These are phyloP conservation scores for Heterodera filipjevi DNA, from an alignment of 2,888 invertebrate genomes.

Conservation along the genomic window DNA sequence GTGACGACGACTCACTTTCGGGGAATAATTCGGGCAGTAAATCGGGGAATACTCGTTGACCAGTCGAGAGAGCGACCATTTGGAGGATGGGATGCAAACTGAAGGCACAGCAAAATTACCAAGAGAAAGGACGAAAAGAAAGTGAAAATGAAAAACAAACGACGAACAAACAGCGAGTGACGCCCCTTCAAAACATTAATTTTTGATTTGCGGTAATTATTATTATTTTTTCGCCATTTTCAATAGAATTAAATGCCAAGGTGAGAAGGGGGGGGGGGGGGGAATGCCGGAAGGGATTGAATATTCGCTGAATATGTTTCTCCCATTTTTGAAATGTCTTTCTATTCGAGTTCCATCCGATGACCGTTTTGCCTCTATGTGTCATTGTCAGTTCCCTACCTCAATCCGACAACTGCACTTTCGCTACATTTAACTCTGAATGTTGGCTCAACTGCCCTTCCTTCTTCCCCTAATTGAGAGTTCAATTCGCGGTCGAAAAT, in stretches of 20 bases:
- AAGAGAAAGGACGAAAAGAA: not conserved
- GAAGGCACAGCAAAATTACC: slow-evolving; percentile 18
- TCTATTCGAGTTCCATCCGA: no score
- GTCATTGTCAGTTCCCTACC: no score
- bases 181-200: no score
- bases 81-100: slow-evolving; percentile 40
- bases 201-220: no score
- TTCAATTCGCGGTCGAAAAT: slow-evolving; percentile 40
- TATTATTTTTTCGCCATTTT: no score
- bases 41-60: slow-evolving; percentile 43
- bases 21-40: slow-evolving; percentile 25
- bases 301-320: no score
- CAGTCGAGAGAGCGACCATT: slow-evolving; percentile 37
- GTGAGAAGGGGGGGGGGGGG: no score
- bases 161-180: not conserved
- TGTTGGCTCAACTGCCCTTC: slow-evolving; percentile 7
- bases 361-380: no score
- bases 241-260: no score
- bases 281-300: no score
- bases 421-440: slow-evolving; percentile 22
- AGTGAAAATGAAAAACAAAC: not conserved
- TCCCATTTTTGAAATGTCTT: no score
- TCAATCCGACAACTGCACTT: slow-evolving; percentile 33
- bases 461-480: not conserved
- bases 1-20: slow-evolving; percentile 23